Base-by-base conservation (phyloP, 2,797 vertebrate species). In the Macropus fuliginosus region DNA sequence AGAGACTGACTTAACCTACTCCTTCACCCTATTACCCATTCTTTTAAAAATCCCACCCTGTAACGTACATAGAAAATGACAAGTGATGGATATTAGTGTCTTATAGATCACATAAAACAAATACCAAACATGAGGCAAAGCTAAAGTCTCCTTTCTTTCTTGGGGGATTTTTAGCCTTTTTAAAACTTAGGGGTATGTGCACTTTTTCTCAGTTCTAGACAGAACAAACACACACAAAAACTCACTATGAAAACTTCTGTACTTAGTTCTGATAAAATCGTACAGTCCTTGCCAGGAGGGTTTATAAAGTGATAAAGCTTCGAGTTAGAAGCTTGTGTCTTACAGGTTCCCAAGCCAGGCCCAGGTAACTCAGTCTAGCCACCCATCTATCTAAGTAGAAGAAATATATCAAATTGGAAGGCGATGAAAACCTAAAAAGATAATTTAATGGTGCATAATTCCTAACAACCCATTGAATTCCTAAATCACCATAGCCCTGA, bases 381-480 rank as follows among this genome's bases (percentile, higher is more conserved):
- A 96, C 54, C 8, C 5, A 87, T 93, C 92, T 92, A 24, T 90
- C 24, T 66, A 93, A 94, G 13, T 95, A 81, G 89, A 93, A 92
- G n/a, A 92, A 95, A 93, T 55, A 89, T 89, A 74, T 24, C 34
- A 95, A 66, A 34, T 90, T 93, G 54, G 92, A 87, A 57, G 11
- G 90, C 18, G 27, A 13, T 59, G 57, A 94, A 94, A 94, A 21
- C 1, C 24, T 91, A 21, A 93, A 40, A 90, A 94, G 97, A 62
- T 92, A 46, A 93, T 52, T 91, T 62, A 81, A 93, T 90, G 34
- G 89, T 91, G 24, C 1, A 94, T 90, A 34, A 94, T 74, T 96
- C 81, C 89, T 56, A 95, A 81, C 62, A 59, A 29, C 4, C 13
- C 56, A 93, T 14, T 90, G 93, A 57, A 93, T 93, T 91, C 8